Conservation (phyloP, 2,888 invertebrate genomes). For the Euproctis similis region DNA sequence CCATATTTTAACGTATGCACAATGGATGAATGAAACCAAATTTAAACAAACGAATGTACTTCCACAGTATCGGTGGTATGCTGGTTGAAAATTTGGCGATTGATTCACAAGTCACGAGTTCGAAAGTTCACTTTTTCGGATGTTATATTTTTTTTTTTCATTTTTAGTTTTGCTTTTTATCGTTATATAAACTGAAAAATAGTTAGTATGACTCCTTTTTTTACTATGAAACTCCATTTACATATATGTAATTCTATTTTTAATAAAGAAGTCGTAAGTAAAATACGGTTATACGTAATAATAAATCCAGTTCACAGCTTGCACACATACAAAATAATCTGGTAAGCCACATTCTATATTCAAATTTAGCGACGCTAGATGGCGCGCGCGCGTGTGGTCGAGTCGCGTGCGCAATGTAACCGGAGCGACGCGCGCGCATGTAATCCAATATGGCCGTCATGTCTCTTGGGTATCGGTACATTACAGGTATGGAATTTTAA, state of each 20-base stretch:
- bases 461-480: constrained; percentile 63
- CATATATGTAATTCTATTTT: not conserved
- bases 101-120: no score
- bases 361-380: constrained; percentile 48
- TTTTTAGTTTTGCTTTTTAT: no score
- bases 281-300: constrained; percentile 6
- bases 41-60: no score
- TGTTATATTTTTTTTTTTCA: no score
- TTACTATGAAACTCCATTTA: not conserved
- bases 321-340: constrained; percentile 27
- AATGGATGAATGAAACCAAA: no score
- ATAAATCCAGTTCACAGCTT: constrained; percentile 28
- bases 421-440: constrained; percentile 72
- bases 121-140: no score
- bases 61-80: no score
- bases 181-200: not conserved
- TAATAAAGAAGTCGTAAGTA: not conserved
- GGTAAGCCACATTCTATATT: constrained; percentile 43
- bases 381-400: constrained; percentile 72
- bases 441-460: constrained; percentile 70
- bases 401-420: constrained; percentile 71
- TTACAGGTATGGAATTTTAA: constrained; percentile 72
- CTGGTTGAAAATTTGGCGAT: no score
- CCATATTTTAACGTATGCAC: no score
- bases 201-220: not conserved